These are phyloP conservation scores for Barypeithes pellucidus DNA, from an alignment of 2,888 invertebrate species.

Conservation along the genomic window DNA sequence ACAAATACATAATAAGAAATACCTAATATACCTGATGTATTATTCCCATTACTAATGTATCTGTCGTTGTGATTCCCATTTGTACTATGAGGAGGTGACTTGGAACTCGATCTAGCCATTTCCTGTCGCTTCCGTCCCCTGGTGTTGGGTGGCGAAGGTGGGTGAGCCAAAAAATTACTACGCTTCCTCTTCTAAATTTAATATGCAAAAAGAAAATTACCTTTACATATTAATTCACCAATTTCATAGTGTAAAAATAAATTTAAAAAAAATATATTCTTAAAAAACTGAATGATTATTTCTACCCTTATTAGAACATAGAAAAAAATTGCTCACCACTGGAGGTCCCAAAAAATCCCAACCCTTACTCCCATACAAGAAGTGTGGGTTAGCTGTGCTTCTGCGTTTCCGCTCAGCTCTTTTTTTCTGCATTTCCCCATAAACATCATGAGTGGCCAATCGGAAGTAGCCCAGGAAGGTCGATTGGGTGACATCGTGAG, in stretches of 20 bases:
- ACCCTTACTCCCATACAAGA: slow-evolving; percentile 71
- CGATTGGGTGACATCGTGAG: slow-evolving; percentile 67
- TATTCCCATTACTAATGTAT: slow-evolving; percentile 35
- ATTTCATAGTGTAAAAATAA: background rate
- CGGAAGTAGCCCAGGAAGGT: slow-evolving; percentile 70
- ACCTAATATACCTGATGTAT: background rate
- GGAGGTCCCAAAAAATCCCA: slow-evolving; percentile 64
- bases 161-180: slow-evolving; percentile 70
- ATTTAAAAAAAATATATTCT: background rate
- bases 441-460: slow-evolving; percentile 71
- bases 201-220: slow-evolving; percentile 53
- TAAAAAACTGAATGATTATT: too few relatives aligned
- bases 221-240: too few relatives aligned
- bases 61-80: slow-evolving; percentile 19
- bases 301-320: too few relatives aligned
- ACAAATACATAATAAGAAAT: too few relatives aligned
- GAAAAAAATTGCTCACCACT: slow-evolving; percentile 55
- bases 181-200: slow-evolving; percentile 71
- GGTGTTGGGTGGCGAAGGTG: slow-evolving; percentile 72
- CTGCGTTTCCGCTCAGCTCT: slow-evolving; percentile 73
- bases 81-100: slow-evolving; percentile 23
- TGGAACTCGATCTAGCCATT: slow-evolving; percentile 41
- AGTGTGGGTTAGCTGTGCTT: slow-evolving; percentile 74
- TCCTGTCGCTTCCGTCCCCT: slow-evolving; percentile 69
- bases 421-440: slow-evolving; percentile 72